Evolutionary conservation across 2,113 vertebrate species (phyloP).

Genomic region (Calyptomena viridis): DNA sequence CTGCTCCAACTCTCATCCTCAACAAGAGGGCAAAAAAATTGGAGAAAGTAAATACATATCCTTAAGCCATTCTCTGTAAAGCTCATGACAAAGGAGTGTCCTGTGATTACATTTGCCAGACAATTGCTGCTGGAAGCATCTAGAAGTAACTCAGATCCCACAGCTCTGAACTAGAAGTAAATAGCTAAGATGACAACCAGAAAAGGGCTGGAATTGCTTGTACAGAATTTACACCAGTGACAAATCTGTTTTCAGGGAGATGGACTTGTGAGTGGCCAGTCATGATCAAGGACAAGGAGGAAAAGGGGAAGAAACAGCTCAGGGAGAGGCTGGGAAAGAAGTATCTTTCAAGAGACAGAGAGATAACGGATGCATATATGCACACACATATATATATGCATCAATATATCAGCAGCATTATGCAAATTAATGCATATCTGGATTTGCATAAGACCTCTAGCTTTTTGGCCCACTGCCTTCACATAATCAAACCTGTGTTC

Average conservation of each 20-base stretch:
- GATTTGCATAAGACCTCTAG: slow-evolving; percentile 31
- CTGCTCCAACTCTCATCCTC: neutral
- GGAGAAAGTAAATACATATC: neutral
- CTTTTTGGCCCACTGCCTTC: slow-evolving; percentile 11
- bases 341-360: neutral
- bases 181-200: neutral
- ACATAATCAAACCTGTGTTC: neutral
- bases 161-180: neutral
- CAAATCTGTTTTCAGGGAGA: neutral
- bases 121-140: neutral
- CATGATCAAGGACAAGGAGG: neutral
- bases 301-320: neutral
- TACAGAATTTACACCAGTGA: neutral
- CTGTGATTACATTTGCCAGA: neutral
- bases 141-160: neutral
- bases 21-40: neutral
- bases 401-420: neutral
- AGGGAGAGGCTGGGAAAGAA: slow-evolving; percentile 36
- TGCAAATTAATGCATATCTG: neutral
- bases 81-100: neutral
- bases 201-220: neutral
- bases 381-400: neutral
- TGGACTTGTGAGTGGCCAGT: neutral
- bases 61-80: neutral
- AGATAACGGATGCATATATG: slow-evolving; percentile 3